Evolutionary conservation across 2,113 vertebrate genomes (phyloP).

Genomic region (Natator depressus): DNA sequence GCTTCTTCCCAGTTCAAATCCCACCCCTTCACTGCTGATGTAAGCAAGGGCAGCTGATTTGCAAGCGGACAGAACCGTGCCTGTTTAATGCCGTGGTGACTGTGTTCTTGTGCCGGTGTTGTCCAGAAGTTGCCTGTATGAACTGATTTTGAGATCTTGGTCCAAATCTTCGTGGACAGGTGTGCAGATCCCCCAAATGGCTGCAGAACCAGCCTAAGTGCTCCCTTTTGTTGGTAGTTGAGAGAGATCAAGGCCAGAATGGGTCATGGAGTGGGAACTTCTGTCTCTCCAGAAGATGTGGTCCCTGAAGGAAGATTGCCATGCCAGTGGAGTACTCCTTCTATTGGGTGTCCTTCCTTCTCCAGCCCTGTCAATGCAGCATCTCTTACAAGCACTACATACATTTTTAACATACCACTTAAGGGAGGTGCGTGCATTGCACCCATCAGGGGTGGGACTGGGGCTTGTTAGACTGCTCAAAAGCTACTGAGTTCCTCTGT

Average conservation of each 20-base stretch:
- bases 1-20: too few relatives aligned
- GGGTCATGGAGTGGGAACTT: not conserved
- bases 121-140: not conserved
- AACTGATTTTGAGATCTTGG: not conserved
- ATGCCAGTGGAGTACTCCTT: not conserved
- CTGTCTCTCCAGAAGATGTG: not conserved
- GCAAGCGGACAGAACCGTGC: fast-evolving
- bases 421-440: not conserved
- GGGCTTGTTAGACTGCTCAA: not conserved
- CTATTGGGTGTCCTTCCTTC: not conserved
- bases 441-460: not conserved
- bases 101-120: not conserved
- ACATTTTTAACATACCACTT: not conserved
- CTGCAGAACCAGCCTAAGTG: not conserved
- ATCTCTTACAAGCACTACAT: not conserved
- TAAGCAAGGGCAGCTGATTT: not conserved
- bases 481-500: not conserved
- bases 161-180: not conserved
- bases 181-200: not conserved
- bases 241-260: not conserved
- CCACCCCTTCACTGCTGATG: not conserved
- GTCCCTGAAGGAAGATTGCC: not conserved
- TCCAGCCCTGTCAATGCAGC: not conserved
- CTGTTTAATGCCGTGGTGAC: not conserved
- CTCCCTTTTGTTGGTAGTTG: not conserved